A percentile compares a stretch with the other conserved stretches of the same genome.
Evolutionary conservation across 37 sponge, comb jelly and placozoan species (phyloP).

Genomic region (Chondrosia reniformis): DNA sequence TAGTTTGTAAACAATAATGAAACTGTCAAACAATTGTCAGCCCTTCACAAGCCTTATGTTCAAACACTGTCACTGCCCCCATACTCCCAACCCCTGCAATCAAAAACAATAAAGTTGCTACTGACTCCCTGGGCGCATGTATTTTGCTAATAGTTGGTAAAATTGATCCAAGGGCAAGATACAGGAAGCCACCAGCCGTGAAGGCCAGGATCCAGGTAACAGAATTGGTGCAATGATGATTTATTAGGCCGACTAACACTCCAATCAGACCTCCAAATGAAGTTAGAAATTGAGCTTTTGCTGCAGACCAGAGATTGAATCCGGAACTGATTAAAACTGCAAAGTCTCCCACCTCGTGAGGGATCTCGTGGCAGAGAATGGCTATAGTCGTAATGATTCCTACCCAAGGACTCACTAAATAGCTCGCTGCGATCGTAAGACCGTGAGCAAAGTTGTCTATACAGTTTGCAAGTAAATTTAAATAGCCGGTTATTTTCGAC

Average conservation of each 20-base stretch:
- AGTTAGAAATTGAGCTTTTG: conserved; percentile 76
- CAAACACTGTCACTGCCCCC: conserved; percentile 7
- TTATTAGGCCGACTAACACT: conserved; percentile 64
- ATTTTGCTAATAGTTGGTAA: conserved; percentile 32
- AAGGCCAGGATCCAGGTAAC: conserved; percentile 82
- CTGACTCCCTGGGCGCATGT: not conserved
- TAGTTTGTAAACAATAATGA: no score
- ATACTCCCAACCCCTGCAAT: conserved; percentile 19
- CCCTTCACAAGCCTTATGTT: not conserved
- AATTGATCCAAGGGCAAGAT: conserved; percentile 78
- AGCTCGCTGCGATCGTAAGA: conserved; percentile 82
- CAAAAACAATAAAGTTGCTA: not conserved
- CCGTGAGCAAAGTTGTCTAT: conserved; percentile 95
- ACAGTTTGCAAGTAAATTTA: conserved; percentile 83
- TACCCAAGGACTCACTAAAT: conserved; percentile 52
- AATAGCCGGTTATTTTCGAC: conserved; percentile 53
- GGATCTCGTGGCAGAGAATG: conserved; percentile 91
- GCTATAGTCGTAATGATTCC: conserved; percentile 83
- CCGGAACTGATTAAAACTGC: conserved; percentile 87
- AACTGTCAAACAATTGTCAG: no score
- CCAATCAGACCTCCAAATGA: conserved; percentile 82
- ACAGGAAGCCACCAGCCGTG: conserved; percentile 90
- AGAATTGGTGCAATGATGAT: conserved; percentile 54
- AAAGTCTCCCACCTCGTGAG: conserved; percentile 95
- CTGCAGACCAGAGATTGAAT: conserved; percentile 59